Base-by-base conservation (phyloP, 2,888 invertebrate genomes). In the Calliscelio sp. region DNA sequence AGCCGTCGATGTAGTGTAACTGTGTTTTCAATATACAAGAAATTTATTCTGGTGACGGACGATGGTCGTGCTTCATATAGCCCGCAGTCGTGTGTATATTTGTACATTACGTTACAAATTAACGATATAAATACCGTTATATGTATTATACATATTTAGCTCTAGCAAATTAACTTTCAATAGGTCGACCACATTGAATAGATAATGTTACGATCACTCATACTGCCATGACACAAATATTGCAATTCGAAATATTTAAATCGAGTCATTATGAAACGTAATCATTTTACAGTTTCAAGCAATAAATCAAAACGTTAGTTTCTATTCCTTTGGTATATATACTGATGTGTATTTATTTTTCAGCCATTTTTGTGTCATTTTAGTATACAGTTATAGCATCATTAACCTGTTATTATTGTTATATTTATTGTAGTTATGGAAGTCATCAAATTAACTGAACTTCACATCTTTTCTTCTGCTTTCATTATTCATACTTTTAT, bases 71-170 rank as follows among this genome's bases (percentile, higher is more conserved):
- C 61, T 59, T 59, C 41, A 75, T 51, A 59, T 70, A 78, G 74
- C 80, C 71, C 57, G 80, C 83, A 84, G 71, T 86, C 79, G 59
- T 88, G 89, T 93, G 92, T 92, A 93, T 91, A 93, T 87, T 91
- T 93, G 93, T 93, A 93, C 89, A 93, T 92, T 92, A 89, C 87
- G 86, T 89, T 87, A 89, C 90, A 91, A 92, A 92, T 92, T 92
- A 91, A 92, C 91, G 87, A 90, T 85, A 88, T 86, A 87, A 88
- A 89, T 86, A 85, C 86, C 88, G 89, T 89, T 88, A 89, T 79
- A 83, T 85, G 86, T 87, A 90, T 89, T 88, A 89, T 84, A 86
- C 82, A 86, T 86, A 90, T 89, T 89, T 92, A 92, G 90, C 87
- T 85, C 87, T 91, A 92, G 91, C 92, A 90, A 92, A 92, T 92